These are phyloP conservation scores for Tetrax tetrax DNA, from an alignment of 2,113 vertebrate species.

Conservation along the genomic window DNA sequence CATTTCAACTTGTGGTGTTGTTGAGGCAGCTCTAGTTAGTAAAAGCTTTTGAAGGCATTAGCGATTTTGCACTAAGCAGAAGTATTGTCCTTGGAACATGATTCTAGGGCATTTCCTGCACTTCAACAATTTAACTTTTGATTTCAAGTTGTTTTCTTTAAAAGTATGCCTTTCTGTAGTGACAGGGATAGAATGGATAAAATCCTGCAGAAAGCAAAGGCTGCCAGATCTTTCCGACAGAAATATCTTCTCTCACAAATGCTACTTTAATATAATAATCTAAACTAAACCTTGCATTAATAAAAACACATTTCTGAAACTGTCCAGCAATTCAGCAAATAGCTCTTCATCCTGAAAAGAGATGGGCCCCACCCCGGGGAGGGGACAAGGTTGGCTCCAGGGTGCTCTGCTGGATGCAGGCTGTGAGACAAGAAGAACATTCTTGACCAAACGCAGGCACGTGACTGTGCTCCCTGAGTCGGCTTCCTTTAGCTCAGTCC, in stretches of 20 bases:
- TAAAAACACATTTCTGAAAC: background rate
- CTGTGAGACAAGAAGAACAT: background rate
- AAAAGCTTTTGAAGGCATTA: background rate
- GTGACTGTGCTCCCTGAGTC: background rate
- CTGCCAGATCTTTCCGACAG: background rate
- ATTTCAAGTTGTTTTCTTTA: background rate
- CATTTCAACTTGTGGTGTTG: background rate
- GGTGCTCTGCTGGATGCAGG: background rate
- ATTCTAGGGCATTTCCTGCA: background rate
- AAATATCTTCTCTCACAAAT: background rate
- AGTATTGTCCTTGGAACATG: background rate
- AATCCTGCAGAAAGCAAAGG: background rate
- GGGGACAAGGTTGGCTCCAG: background rate
- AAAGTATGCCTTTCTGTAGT: background rate
- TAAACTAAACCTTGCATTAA: background rate
- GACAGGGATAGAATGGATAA: background rate
- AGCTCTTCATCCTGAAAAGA: background rate
- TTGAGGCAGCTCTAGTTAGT: background rate
- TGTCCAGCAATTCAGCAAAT: background rate
- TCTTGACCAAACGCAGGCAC: background rate
- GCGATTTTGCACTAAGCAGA: background rate
- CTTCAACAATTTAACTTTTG: background rate
- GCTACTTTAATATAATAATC: background rate
- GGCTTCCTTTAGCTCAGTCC: background rate
- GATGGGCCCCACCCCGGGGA: fast-evolving